Percentiles rank a stretch among this genome's conserved stretches.
phyloP scores from a whole-genome alignment of 2,888 invertebrate genomes.

The Cryptophagus acutangulus region DNA sequence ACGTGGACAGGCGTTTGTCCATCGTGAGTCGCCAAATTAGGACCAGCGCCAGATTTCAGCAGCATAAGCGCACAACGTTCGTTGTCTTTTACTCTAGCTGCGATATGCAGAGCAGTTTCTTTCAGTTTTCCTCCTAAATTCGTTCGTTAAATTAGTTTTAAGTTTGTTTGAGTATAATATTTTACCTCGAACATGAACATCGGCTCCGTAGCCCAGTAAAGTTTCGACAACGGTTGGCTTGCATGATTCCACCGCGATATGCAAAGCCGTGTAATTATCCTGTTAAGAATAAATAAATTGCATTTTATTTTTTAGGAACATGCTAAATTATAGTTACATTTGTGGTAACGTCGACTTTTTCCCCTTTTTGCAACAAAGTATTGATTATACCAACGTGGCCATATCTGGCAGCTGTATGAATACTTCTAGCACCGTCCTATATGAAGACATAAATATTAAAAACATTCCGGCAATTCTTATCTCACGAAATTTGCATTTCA shows the following conservation, averaged over 20 bases:
- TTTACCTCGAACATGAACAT: slow-evolving; percentile 84
- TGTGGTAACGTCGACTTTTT: slow-evolving; percentile 91
- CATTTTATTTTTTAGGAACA: slow-evolving; percentile 9
- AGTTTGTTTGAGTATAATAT: slow-evolving; percentile 1
- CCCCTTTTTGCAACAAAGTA: slow-evolving; percentile 91
- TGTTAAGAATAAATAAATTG: slow-evolving; percentile 42
- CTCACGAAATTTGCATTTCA: slow-evolving; percentile 18
- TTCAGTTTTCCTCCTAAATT: slow-evolving; percentile 77
- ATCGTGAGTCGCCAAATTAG: slow-evolving; percentile 92
- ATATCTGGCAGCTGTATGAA: slow-evolving; percentile 95
- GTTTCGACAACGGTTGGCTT: slow-evolving; percentile 95
- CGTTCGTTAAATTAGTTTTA: slow-evolving; percentile 5
- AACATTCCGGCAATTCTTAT: no score
- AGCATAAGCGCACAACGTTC: slow-evolving; percentile 95
- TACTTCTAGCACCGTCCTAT: slow-evolving; percentile 92
- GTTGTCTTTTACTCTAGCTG: slow-evolving; percentile 87
- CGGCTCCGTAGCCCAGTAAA: slow-evolving; percentile 91
- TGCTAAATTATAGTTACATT: slow-evolving; percentile 69
- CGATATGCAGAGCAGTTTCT: slow-evolving; percentile 96
- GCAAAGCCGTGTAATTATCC: slow-evolving; percentile 97
- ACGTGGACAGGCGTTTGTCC: slow-evolving; percentile 97
- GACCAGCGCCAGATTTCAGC: slow-evolving; percentile 94
- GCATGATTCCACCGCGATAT: slow-evolving; percentile 93
- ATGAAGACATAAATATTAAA: slow-evolving; percentile 25
- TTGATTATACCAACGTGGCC: slow-evolving; percentile 97